A percentile compares a stretch with the other conserved stretches of the same genome.
phyloP scores from a whole-genome alignment of 2,113 vertebrate genomes.

The Chrysochloris asiatica region DNA sequence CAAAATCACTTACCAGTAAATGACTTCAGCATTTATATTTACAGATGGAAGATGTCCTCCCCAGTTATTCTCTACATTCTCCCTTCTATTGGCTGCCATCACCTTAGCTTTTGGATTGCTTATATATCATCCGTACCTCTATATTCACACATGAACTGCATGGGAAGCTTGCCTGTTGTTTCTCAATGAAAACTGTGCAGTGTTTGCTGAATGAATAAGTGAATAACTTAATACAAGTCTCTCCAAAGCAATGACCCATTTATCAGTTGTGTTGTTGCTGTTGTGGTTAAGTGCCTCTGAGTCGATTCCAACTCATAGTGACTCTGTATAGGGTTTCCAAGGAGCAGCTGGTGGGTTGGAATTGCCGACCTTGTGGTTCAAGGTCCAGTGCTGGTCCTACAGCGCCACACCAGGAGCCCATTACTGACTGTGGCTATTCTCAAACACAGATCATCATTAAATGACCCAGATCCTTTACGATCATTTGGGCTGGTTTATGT shows the following conservation, averaged over 20 bases:
- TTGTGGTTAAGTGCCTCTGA: too few species aligned
- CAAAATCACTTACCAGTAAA: background rate
- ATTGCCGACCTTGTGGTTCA: too few species aligned
- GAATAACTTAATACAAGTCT: background rate
- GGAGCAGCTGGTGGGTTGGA: too few species aligned
- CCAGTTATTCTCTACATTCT: rapidly evolving
- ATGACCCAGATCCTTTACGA: background rate
- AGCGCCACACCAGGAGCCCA: too few species aligned
- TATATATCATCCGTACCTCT: background rate
- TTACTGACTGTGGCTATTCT: background rate
- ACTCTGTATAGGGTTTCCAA: too few species aligned
- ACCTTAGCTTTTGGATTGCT: background rate
- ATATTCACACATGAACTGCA: background rate
- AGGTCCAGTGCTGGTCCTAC: too few species aligned
- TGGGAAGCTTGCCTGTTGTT: background rate
- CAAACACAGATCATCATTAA: background rate
- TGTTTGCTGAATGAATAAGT: background rate
- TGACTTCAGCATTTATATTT: background rate
- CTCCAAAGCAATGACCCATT: background rate
- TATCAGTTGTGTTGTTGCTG: too few species aligned
- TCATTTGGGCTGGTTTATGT: background rate
- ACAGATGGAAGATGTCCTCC: background rate
- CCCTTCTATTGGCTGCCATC: background rate
- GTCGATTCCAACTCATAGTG: too few species aligned
- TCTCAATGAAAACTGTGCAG: background rate